phyloP scores from a whole-genome alignment of 2,113 vertebrate genomes.

The Saimiri boliviensis region DNA sequence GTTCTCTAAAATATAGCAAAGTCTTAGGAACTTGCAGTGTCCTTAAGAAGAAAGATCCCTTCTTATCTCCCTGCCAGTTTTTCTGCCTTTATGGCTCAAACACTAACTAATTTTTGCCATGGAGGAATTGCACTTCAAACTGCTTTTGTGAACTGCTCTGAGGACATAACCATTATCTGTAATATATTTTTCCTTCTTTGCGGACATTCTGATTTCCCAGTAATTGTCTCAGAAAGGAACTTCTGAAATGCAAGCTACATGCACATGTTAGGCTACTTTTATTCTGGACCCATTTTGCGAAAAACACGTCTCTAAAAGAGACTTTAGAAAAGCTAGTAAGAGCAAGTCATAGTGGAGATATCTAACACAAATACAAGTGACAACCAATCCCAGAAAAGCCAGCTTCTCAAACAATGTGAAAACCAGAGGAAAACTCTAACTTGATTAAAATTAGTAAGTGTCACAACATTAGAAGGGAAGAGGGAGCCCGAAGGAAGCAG shows the following conservation, averaged over 20 bases:
- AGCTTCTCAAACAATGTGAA: slow-evolving; percentile 49
- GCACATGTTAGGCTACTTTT: slow-evolving; percentile 6
- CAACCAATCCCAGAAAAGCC: slow-evolving; percentile 4
- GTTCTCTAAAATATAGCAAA: slow-evolving; percentile 10
- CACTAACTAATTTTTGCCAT: neutral
- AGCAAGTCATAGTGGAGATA: neutral
- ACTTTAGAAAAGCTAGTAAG: slow-evolving; percentile 5
- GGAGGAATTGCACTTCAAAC: neutral
- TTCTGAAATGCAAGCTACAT: neutral
- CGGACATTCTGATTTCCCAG: neutral
- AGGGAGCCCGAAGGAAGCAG: slow-evolving; percentile 40
- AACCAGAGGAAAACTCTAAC: slow-evolving; percentile 4
- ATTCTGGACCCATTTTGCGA: slow-evolving; percentile 17
- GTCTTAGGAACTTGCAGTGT: neutral
- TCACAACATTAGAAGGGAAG: slow-evolving; percentile 40
- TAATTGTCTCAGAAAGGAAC: slow-evolving; percentile 2
- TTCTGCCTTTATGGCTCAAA: slow-evolving; percentile 5
- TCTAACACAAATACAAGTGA: neutral
- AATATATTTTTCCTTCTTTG: neutral
- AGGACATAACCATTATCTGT: neutral
- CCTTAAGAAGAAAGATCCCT: neutral
- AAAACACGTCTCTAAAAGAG: slow-evolving; percentile 26
- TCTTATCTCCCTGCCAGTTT: neutral
- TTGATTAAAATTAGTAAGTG: slow-evolving; percentile 49
- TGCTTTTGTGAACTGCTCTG: neutral